Evolutionary conservation across 2,888 invertebrate species (phyloP), one percentile per base, ranked within the genome.

Genomic region (Hyppa rectilinea): DNA sequence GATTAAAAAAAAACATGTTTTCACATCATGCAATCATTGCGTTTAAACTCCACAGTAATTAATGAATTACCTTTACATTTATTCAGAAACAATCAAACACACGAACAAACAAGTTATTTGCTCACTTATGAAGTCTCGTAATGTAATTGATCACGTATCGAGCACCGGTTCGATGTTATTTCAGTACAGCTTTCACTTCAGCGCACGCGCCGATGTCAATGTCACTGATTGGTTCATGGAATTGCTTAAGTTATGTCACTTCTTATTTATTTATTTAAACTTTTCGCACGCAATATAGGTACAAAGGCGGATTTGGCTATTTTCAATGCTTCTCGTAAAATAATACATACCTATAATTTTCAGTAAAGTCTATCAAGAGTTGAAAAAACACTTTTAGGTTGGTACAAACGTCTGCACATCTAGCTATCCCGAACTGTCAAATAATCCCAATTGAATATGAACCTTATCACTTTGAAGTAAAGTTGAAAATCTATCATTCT

Each of bases 171-270:
- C 40, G 47, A 72, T 62, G 31, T 50, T 26, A 52, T 75, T 78
- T 79, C 75, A 79, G 75, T 23, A 7, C 38, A 23, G 43, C 80
- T 78, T 84, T 84, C 84, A 77, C 84, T 71, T 50, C 34, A 29
- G 75, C 69, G 68, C 74, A 63, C 62, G 85, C 83, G 75, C 62
- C n/a, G 66, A 31, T 69, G 62, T 69, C 71, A 64, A 50, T 58
- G 45, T 38, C 63, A 50, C 31, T 80, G 61, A 80, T 75, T 71
- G 67, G 60, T 60, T 80, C 60, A 55, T 52, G 67, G 70, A 71
- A 59, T 52, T 47, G 20, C 26, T 62, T 63, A n/a, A n/a, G n/a
- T n/a, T n/a, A 58, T n/a, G 56, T 52, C 47, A 55, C 4, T 50
- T 5, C 2, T 20, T 50, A 55, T 45, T 52, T n/a, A n/a, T n/a